These are phyloP conservation scores for Anabacerthia variegaticeps DNA, from an alignment of 2,797 vertebrate species.

Conservation along the genomic window DNA sequence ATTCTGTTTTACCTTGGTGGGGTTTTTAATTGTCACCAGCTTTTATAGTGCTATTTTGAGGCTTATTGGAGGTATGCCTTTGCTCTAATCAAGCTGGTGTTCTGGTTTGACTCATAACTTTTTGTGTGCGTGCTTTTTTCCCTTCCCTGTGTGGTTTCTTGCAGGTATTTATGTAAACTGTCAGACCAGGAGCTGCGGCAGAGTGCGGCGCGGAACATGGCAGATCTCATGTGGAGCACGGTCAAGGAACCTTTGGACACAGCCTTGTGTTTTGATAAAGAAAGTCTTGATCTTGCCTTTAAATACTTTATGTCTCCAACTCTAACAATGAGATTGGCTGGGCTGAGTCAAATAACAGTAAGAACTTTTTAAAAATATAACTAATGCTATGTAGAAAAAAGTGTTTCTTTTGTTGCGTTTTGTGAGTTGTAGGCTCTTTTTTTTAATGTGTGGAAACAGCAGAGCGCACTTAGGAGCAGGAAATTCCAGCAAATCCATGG, in stretches of 20 bases:
- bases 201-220: constrained; percentile 97
- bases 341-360: constrained; percentile 98
- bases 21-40: neutral
- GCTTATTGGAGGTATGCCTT: neutral
- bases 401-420: neutral
- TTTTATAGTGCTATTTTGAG: neutral
- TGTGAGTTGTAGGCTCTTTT: neutral
- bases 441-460: neutral
- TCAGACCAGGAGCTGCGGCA: constrained; percentile 98
- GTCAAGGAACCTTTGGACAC: constrained; percentile 98
- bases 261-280: constrained; percentile 96
- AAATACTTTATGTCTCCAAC: constrained; percentile 99
- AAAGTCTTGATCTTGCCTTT: constrained; percentile 97
- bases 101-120: neutral
- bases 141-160: constrained; percentile 45
- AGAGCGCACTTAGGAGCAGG: neutral
- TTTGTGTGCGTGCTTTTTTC: neutral
- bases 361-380: constrained; percentile 59
- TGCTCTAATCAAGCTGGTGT: neutral
- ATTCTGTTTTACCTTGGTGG: neutral
- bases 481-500: accelerated
- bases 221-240: constrained; percentile 99
- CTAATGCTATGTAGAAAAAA: neutral
- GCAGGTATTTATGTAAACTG: constrained; percentile 96
- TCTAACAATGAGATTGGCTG: constrained; percentile 97